Evolutionary conservation across 2,113 vertebrate species (phyloP).

Genomic region (Pitta sordida): DNA sequence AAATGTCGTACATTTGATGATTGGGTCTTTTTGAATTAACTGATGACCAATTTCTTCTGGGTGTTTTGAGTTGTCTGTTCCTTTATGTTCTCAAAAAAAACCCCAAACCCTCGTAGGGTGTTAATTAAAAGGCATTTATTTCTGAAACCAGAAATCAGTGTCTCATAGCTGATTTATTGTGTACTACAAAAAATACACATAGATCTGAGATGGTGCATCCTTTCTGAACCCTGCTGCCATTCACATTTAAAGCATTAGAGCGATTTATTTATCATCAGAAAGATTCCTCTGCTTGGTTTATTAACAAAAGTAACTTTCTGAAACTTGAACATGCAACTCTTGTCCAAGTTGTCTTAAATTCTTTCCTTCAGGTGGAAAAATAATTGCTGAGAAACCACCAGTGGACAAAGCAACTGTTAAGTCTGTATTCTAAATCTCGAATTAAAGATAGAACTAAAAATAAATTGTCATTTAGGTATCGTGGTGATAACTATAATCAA

Average conservation of each 20-base stretch:
- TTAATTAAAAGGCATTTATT: conserved; percentile 49
- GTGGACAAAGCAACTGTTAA: background rate
- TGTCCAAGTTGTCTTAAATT: background rate
- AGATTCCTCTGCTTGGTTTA: background rate
- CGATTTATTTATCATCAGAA: background rate
- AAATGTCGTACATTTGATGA: conserved; percentile 62
- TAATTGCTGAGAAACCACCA: background rate
- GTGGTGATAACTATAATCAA: background rate
- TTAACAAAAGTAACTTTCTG: background rate
- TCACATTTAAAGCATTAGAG: background rate
- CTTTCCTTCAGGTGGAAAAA: background rate
- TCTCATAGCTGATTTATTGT: conserved; percentile 37
- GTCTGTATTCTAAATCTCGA: background rate
- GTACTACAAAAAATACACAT: background rate
- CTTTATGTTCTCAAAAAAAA: background rate
- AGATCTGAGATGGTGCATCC: background rate
- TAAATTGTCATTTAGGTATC: background rate
- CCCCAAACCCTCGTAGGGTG: background rate
- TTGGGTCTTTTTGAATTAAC: conserved; percentile 41
- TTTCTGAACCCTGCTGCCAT: background rate
- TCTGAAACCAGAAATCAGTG: conserved; percentile 49
- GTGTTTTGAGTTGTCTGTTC: conserved; percentile 51
- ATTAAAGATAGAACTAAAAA: background rate
- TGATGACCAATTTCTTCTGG: conserved; percentile 38
- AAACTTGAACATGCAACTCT: background rate